Base-by-base conservation (phyloP, 2,113 vertebrate genomes). In the Trichomycterus rosablanca region DNA sequence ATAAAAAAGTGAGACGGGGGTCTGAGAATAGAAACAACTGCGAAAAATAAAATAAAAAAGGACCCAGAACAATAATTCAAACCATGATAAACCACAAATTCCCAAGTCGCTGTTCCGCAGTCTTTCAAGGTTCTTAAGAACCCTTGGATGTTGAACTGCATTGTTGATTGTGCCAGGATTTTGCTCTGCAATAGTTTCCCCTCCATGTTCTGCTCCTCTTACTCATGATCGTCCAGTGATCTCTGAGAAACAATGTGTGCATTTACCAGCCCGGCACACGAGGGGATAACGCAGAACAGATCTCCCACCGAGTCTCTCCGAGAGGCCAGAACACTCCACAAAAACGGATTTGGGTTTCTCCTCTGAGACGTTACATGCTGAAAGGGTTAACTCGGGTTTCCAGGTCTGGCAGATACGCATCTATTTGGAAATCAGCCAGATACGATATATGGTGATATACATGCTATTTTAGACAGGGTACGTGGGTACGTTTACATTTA, bases 301-400 rank as follows among this genome's bases (percentile, higher is more conserved):
- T 43, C 51, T 49, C 30, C 59, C 22, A 42, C 44, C n/a, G 7
- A 26, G 23, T n/a, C 19, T 18, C 18, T 10, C 1, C 16, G 5
- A 50, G 60, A 49, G 60, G 56, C 16, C 4, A 59, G 23, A 51
- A 14, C 18, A 32, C n/a, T n/a, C n/a, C n/a, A n/a, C n/a, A n/a
- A n/a, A n/a, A n/a, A n/a, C n/a, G n/a, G n/a, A n/a, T n/a, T 34
- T 34, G 10, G 34, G 9, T 35, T 35, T 35, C n/a, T n/a, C n/a
- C n/a, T n/a, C n/a, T n/a, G n/a, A n/a, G n/a, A n/a, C n/a, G n/a
- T n/a, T n/a, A n/a, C n/a, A n/a, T n/a, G n/a, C n/a, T n/a, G n/a
- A n/a, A n/a, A n/a, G n/a, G n/a, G n/a, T n/a, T n/a, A n/a, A n/a
- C n/a, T n/a, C n/a, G n/a, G n/a, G n/a, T n/a, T n/a, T n/a, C n/a